Conservation (phyloP, 2,888 invertebrate genomes). For the Arctia plantaginis region DNA sequence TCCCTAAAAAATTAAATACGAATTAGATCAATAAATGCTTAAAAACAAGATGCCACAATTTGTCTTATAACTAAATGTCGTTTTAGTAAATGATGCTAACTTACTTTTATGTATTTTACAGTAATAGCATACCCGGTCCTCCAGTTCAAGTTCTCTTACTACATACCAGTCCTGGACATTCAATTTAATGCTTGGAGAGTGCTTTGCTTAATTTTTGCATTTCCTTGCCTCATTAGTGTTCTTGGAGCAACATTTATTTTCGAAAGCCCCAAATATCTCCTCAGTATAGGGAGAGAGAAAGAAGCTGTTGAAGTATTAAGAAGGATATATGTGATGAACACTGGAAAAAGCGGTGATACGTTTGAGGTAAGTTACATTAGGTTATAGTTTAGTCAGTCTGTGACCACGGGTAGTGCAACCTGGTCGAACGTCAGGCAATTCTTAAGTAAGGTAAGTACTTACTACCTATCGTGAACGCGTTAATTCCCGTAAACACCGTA, state of each 20-base stretch:
- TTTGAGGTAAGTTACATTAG: slow-evolving; percentile 61
- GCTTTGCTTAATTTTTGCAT: slow-evolving; percentile 87
- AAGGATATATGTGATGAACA: slow-evolving; percentile 69
- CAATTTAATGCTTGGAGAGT: slow-evolving; percentile 91
- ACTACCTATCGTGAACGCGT: too few relatives aligned
- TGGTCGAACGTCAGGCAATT: too few relatives aligned
- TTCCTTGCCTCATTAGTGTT: slow-evolving; percentile 88
- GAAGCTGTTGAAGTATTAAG: slow-evolving; percentile 83
- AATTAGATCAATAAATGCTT: too few relatives aligned
- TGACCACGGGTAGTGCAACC: too few relatives aligned
- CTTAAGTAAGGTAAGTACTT: too few relatives aligned
- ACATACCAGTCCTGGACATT: slow-evolving; percentile 79
- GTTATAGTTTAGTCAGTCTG: not conserved
- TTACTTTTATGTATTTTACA: slow-evolving; percentile 56
- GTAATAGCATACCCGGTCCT: slow-evolving; percentile 89
- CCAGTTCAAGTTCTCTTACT: slow-evolving; percentile 82
- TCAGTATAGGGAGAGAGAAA: slow-evolving; percentile 84
- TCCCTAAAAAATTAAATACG: too few relatives aligned
- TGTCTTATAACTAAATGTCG: too few relatives aligned
- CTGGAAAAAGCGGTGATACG: slow-evolving; percentile 60
- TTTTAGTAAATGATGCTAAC: not conserved
- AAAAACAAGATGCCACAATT: too few relatives aligned
- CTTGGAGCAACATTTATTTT: slow-evolving; percentile 85
- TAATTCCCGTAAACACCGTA: too few relatives aligned
- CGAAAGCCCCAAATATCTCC: slow-evolving; percentile 92